A percentile compares a stretch with the other conserved stretches of the same genome.
phyloP scores from a whole-genome alignment of 1,140 invertebrate genomes.

The Zaprionus vittiger region DNA sequence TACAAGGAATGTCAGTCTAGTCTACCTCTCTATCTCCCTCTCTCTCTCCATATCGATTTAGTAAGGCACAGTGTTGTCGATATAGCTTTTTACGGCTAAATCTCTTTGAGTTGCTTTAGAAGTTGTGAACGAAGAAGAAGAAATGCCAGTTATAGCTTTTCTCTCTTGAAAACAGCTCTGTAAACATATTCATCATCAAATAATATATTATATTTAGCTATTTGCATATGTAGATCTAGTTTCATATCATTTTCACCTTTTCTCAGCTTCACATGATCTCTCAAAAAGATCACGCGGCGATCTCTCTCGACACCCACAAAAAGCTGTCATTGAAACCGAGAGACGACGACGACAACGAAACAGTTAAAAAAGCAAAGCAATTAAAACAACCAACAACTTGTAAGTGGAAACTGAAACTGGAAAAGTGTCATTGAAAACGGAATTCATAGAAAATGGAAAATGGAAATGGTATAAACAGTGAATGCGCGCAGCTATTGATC shows the following conservation, averaged over 20 bases:
- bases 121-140: no score
- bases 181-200: not conserved
- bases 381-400: not conserved
- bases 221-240: not conserved
- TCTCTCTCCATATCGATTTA: not conserved
- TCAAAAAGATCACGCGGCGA: not conserved
- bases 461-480: conserved; percentile 20
- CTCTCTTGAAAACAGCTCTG: not conserved
- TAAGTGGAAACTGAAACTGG: conserved; percentile 53
- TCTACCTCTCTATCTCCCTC: not conserved
- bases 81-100: not conserved
- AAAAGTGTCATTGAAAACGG: conserved; percentile 42
- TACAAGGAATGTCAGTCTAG: not conserved
- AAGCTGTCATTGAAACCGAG: conserved; percentile 28
- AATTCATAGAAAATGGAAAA: conserved; percentile 48
- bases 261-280: not conserved
- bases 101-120: no score
- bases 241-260: not conserved
- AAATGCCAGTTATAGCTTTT: not conserved
- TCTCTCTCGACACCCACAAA: conserved; percentile 13
- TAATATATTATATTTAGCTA: not conserved
- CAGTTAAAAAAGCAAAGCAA: not conserved
- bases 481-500: conserved; percentile 39
- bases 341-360: conserved; percentile 15
- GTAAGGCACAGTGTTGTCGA: not conserved